Evolutionary conservation across 2,797 vertebrate species (phyloP), one percentile per base, ranked within the genome.

Genomic region (Tokudaia muenninki): DNA sequence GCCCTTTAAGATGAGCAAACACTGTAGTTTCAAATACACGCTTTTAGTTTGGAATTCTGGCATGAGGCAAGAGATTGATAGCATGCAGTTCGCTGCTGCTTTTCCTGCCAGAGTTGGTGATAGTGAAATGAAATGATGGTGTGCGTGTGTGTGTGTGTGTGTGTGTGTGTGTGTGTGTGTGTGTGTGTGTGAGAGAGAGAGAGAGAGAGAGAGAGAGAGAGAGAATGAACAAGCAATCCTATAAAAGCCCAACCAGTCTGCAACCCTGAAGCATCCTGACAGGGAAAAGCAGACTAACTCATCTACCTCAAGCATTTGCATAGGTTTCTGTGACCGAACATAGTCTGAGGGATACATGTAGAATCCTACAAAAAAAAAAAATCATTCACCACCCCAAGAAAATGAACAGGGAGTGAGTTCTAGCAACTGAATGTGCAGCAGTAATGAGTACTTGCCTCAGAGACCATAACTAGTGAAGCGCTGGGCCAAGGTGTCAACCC

Each of bases 1-100:
- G 22, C 47, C 84, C 87, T 94, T 72, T 83, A 83, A 95, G 70
- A 94, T n/a, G 77, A 94, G 37, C 89, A 96, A 87, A 95, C 70
- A 87, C 34, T 7, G 19, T 52, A 24, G 89, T 94, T 95, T 72
- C 89, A 95, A 92, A 87, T 3, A 79, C 19, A 22, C 14, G 22
- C 34, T 90, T 81, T 84, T n/a, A 50, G 57, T 59, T 29, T 31
- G 37, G 21, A 77, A 87, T 55, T 55, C 55, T 31, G 90, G 83
- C 70, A 78, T 63, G 19, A 80, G 61, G 77, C 50, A 24, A 57
- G 37, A 52, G 82, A 26, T 9, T 65, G 75, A 61, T n/a, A 5
- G 65, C 0, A 0, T 24, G 41, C 44, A 61, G 34, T 79, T 87
- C 67, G 70, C 52, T 61, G 50, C 74, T 26, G 67, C 59, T 87